Base-by-base conservation (phyloP, 2,797 vertebrate species). In the Ctenochaetus hawaiiensis region DNA sequence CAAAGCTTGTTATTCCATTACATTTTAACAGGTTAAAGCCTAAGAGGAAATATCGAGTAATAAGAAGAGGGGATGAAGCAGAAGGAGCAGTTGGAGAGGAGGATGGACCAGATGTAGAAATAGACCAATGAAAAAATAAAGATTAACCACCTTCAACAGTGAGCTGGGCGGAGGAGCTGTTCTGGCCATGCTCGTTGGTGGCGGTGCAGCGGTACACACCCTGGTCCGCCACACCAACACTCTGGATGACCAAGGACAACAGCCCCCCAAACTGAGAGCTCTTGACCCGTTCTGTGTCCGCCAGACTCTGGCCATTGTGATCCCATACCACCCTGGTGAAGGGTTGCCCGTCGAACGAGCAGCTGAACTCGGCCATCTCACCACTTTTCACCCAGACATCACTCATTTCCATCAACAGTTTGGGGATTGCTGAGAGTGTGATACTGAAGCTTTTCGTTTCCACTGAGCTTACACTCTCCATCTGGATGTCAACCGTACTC, bases 81-180 rank as follows among this genome's bases (percentile, higher is more conserved):
- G 81, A 73, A 77, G 70, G 83, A 84, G 93, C 88, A 74, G 79
- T 86, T 84, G 89, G 74, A 67, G 47, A 58, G 57, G 72, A 87
- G 75, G 82, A 92, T 90, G 92, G 82, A 87, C 84, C 70, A 86
- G 75, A 77, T 83, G 76, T 59, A 81, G 75, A 75, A 58, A 89
- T 76, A 89, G 67, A 85, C 43, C 72, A 39, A 72, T 39, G 67
- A 82, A 77, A 87, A 83, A 81, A 88, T 58, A 82, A 80, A 90
- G 89, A 95, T 95, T 94, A 96, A 95, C 92, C 96, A 97, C 97
- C 96, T 97, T 97, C 95, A 81, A 97, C 86, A 22, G 92, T 97
- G 92, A 98, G 96, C 88, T 93, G 89, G 73, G 96, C 97, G 60
- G 96, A 93, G 9, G 94, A 95, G 87, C 92, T 95, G 94, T 92